A percentile compares a stretch with the other conserved stretches of the same genome.
These are phyloP conservation scores for Lacerta agilis DNA, from an alignment of 2,797 vertebrate species.

Conservation along the genomic window DNA sequence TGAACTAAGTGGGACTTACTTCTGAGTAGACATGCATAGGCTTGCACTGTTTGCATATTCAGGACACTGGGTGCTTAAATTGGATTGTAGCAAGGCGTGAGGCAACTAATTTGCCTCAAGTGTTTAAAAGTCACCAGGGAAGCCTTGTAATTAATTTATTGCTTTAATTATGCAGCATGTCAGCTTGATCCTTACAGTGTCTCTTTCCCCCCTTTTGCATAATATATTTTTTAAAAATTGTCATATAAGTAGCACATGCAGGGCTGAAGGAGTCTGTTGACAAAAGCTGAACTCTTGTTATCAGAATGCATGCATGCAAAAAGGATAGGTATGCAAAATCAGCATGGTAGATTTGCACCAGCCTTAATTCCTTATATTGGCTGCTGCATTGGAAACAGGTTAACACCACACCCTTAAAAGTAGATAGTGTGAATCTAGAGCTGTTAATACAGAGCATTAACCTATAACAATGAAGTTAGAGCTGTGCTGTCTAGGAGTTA, in stretches of 20 bases:
- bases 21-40: background rate
- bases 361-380: background rate
- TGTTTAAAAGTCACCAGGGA: constrained; percentile 47
- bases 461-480: background rate
- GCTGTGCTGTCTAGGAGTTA: background rate
- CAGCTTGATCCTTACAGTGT: constrained; percentile 37
- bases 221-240: constrained; percentile 21
- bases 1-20: background rate
- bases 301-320: background rate
- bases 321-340: background rate
- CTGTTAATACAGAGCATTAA: background rate
- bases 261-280: constrained; percentile 9
- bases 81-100: background rate
- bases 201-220: background rate
- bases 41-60: background rate
- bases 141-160: constrained; percentile 58
- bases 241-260: constrained; percentile 24
- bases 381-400: background rate
- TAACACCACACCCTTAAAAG: background rate
- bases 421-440: background rate
- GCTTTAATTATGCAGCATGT: constrained; percentile 50
- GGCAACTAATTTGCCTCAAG: constrained; percentile 35
- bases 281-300: background rate
- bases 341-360: background rate
- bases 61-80: background rate